phyloP scores from a whole-genome alignment of 2,888 invertebrate genomes.

The Tetheella fluctuosa region DNA sequence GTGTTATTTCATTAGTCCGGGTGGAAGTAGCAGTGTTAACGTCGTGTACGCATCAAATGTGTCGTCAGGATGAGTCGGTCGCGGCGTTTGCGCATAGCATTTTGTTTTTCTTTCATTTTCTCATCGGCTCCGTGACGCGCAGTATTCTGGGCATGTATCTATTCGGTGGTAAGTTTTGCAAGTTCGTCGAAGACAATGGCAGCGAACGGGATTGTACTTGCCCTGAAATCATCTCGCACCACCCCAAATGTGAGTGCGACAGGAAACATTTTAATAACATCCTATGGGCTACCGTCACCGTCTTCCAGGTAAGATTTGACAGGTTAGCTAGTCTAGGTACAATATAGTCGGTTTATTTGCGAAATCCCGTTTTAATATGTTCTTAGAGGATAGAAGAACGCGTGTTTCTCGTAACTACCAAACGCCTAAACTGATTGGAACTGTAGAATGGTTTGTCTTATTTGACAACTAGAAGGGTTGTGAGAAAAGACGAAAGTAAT shows the following conservation, averaged over 20 bases:
- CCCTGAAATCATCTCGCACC: constrained; percentile 94
- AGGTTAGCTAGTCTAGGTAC: constrained; percentile 68
- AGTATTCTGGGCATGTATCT: constrained; percentile 99
- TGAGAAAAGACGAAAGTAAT: constrained; percentile 49
- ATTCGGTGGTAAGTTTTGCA: constrained; percentile 99
- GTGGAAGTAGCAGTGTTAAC: constrained; percentile 72
- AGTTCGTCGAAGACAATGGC: constrained; percentile 94
- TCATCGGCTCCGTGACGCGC: constrained; percentile 83
- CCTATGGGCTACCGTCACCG: constrained; percentile 98
- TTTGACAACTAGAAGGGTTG: constrained; percentile 46
- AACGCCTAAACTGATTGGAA: constrained; percentile 31
- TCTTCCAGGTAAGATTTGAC: constrained; percentile 94
- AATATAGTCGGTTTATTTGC: constrained; percentile 78
- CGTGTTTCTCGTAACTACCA: constrained; percentile 70
- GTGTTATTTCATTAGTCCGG: constrained; percentile 46
- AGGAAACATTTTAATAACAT: constrained; percentile 99
- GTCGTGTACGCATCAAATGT: constrained; percentile 62
- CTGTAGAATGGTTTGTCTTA: constrained; percentile 45
- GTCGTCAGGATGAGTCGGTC: constrained; percentile 70
- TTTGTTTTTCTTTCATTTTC: constrained; percentile 82
- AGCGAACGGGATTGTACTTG: constrained; percentile 95
- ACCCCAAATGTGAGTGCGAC: constrained; percentile 97
- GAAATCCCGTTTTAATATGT: constrained; percentile 67
- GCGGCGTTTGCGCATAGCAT: constrained; percentile 82
- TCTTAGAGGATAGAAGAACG: constrained; percentile 62